Evolutionary conservation across 2,113 vertebrate genomes (phyloP).

Genomic region (Sander vitreus): DNA sequence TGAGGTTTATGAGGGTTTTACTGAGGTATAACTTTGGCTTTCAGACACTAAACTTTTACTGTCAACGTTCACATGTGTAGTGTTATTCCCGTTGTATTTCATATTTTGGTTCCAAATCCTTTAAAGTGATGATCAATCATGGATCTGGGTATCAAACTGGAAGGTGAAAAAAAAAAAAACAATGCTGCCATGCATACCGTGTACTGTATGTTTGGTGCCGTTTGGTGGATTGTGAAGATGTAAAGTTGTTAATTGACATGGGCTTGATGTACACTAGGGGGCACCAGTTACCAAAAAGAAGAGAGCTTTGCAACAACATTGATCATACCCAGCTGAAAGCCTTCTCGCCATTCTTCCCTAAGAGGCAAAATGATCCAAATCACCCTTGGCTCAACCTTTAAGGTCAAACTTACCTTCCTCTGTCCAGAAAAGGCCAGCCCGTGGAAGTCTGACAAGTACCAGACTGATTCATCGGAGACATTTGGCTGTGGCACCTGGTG

Average conservation of each 20-base stretch:
- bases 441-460: slow-evolving; percentile 37
- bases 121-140: slow-evolving; percentile 58
- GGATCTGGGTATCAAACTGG: slow-evolving; percentile 57
- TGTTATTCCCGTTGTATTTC: slow-evolving; percentile 65
- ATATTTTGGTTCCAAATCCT: slow-evolving; percentile 48
- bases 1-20: slow-evolving; percentile 47
- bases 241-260: slow-evolving; percentile 62
- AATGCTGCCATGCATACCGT: slow-evolving; percentile 47
- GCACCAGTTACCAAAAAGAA: slow-evolving; percentile 47
- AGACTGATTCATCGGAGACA: slow-evolving; percentile 49
- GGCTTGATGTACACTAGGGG: slow-evolving; percentile 66
- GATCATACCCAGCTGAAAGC: slow-evolving; percentile 13
- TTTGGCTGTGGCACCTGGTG: slow-evolving; percentile 44
- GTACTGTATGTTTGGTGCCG: slow-evolving; percentile 69
- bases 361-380: slow-evolving; percentile 14
- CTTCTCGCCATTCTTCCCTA: slow-evolving; percentile 23
- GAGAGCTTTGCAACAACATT: slow-evolving; percentile 46
- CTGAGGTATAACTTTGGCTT: slow-evolving; percentile 48
- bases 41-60: slow-evolving; percentile 53
- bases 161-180: slow-evolving; percentile 10
- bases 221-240: slow-evolving; percentile 73
- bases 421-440: neutral
- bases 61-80: slow-evolving; percentile 50
- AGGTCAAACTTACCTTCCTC: slow-evolving; percentile 35
- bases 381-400: slow-evolving; percentile 17